phyloP scores from a whole-genome alignment of 2,113 vertebrate genomes.

The Xerus inauris region DNA sequence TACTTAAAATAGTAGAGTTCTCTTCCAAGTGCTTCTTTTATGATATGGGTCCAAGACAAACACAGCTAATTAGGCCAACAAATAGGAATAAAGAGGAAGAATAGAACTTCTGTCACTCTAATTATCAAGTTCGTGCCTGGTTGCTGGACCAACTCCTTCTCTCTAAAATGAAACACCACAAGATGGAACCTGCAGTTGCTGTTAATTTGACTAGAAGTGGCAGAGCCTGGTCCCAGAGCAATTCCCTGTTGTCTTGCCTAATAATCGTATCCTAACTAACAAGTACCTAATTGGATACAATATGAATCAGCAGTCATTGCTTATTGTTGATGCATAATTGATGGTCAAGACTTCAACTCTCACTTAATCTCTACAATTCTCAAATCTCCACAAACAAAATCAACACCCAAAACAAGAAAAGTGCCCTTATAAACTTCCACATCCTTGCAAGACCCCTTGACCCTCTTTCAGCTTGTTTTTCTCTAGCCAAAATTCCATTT shows the following conservation, averaged over 20 bases:
- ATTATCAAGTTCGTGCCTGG: constrained; percentile 48
- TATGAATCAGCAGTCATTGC: constrained; percentile 14
- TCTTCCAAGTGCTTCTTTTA: constrained; percentile 41
- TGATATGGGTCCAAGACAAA: not conserved
- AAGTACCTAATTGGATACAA: constrained; percentile 22
- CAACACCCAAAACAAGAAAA: not conserved
- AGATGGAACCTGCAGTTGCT: not conserved
- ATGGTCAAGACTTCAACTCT: constrained; percentile 35
- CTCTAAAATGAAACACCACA: not conserved
- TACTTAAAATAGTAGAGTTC: constrained; percentile 36
- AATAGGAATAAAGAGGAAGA: constrained; percentile 4
- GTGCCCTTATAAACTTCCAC: not conserved
- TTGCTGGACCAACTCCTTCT: not conserved
- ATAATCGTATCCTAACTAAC: constrained; percentile 29
- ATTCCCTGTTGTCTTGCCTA: constrained; percentile 17
- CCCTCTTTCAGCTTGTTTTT: constrained; percentile 25
- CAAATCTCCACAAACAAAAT: not conserved
- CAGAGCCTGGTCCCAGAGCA: constrained; percentile 49
- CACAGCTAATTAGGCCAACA: constrained; percentile 35
- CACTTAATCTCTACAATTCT: constrained; percentile 23
- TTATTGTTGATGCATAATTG: not conserved
- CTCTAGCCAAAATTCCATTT: constrained; percentile 53
- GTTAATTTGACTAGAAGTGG: constrained; percentile 44
- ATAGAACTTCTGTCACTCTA: not conserved
- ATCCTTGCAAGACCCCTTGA: not conserved